Conservation (phyloP, 2,797 vertebrate species). For the Intellagama lesueurii region DNA sequence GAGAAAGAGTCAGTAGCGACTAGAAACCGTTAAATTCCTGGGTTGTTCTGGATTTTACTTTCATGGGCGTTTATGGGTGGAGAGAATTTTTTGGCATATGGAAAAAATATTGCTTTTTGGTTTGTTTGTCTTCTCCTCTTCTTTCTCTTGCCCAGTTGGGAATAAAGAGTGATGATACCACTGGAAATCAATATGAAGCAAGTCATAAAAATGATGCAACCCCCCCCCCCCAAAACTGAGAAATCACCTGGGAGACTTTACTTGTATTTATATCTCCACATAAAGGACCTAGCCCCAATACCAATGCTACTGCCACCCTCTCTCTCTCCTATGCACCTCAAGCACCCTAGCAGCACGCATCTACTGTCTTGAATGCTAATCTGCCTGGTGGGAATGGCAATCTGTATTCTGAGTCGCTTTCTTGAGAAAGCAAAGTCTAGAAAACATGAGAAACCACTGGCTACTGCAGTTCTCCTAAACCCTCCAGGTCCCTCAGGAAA, state of each 20-base stretch:
- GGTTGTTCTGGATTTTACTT: background rate
- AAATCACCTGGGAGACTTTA: background rate
- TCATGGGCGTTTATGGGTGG: slow-evolving; percentile 1
- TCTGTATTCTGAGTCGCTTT: background rate
- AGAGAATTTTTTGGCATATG: slow-evolving; percentile 76
- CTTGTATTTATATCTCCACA: background rate
- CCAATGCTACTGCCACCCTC: accelerated
- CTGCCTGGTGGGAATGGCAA: background rate
- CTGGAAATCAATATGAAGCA: slow-evolving; percentile 31
- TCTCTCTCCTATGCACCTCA: background rate
- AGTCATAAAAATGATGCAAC: slow-evolving; percentile 21
- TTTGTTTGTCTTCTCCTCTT: slow-evolving; percentile 42
- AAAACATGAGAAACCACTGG: accelerated
- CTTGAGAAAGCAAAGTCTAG: background rate
- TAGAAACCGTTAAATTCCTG: background rate
- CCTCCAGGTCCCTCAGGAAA: slow-evolving; percentile 33
- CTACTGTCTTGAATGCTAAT: background rate
- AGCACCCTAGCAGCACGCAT: background rate
- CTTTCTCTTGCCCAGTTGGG: slow-evolving; percentile 66
- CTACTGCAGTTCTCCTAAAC: background rate
- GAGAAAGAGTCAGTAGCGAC: slow-evolving; percentile 64
- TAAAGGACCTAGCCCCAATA: background rate
- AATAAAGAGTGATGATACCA: slow-evolving; percentile 52
- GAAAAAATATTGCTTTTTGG: slow-evolving; percentile 80
- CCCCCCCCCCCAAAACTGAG: too few relatives aligned